A percentile compares a stretch with the other conserved stretches of the same genome.
These are phyloP conservation scores for Coregonus sp. DNA, from an alignment of 2,797 vertebrate species.

Conservation along the genomic window DNA sequence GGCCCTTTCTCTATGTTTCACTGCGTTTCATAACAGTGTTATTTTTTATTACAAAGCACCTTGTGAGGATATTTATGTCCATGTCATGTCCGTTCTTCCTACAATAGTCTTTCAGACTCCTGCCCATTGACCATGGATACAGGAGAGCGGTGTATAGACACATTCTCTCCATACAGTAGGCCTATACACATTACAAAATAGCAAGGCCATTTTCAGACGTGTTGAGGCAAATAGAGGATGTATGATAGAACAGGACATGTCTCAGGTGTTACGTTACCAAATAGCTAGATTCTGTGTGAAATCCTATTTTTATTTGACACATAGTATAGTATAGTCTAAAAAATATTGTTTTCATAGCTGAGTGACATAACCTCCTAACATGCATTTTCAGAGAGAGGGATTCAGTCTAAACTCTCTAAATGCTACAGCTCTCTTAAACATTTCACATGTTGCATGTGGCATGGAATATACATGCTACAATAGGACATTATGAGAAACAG, in stretches of 20 bases:
- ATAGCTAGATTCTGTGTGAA: no score
- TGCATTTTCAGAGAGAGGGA: slow-evolving; percentile 50
- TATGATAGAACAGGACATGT: no score
- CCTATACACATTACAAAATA: slow-evolving; percentile 61
- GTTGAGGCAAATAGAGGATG: slow-evolving; percentile 56
- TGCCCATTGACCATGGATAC: slow-evolving; percentile 61
- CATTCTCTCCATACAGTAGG: slow-evolving; percentile 67
- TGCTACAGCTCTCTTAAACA: slow-evolving; percentile 41
- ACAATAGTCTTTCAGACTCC: slow-evolving; percentile 71
- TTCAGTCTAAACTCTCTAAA: slow-evolving; percentile 60
- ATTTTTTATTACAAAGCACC: slow-evolving; percentile 75
- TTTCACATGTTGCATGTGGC: no score
- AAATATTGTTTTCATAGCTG: slow-evolving; percentile 60
- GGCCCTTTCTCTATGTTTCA: slow-evolving; percentile 84
- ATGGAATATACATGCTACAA: slow-evolving; percentile 42
- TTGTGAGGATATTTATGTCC: slow-evolving; percentile 76
- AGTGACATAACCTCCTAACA: slow-evolving; percentile 50
- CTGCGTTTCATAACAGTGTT: slow-evolving; percentile 75
- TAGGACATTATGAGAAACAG: slow-evolving; percentile 78
- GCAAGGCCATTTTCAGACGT: slow-evolving; percentile 46
- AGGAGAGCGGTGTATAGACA: slow-evolving; percentile 61
- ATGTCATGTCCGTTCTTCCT: slow-evolving; percentile 74
- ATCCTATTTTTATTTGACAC: slow-evolving; percentile 53
- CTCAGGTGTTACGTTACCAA: no score
- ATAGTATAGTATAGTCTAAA: neutral